phyloP scores from a whole-genome alignment of 2,113 vertebrate species.

The Eonycteris spelaea region DNA sequence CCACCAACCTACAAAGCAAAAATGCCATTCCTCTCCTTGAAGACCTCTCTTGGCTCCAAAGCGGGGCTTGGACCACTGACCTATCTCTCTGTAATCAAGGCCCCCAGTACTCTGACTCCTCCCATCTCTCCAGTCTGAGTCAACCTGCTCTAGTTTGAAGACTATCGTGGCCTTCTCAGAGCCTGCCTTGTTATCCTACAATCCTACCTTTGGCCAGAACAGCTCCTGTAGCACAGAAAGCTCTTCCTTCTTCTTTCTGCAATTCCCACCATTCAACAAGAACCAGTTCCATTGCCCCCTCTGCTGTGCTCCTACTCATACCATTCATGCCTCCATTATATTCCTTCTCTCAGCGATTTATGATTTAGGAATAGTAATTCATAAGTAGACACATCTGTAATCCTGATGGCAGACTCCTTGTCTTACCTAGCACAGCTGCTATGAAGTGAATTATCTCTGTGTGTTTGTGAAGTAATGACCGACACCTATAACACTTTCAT shows the following conservation, averaged over 20 bases:
- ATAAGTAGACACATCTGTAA: not conserved
- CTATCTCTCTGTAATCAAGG: not conserved
- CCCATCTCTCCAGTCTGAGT: not conserved
- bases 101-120: not conserved
- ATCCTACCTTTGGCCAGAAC: not conserved
- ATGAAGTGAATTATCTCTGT: not conserved
- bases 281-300: not conserved
- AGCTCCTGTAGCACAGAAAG: not conserved
- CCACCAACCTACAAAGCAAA: not conserved
- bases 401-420: not conserved
- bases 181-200: not conserved
- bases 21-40: not conserved
- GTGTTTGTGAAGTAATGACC: not conserved
- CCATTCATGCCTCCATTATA: not conserved
- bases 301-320: not conserved
- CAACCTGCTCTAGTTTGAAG: not conserved
- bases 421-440: not conserved
- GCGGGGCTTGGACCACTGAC: not conserved
- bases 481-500: not conserved
- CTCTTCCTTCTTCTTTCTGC: not conserved
- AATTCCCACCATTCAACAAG: not conserved
- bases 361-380: not conserved
- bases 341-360: not conserved
- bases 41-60: not conserved
- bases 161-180: not conserved